Percentiles rank a stretch among this genome's conserved stretches.
These are phyloP conservation scores for Agrochola lychnidis DNA, from an alignment of 2,888 invertebrate genomes.

Conservation along the genomic window DNA sequence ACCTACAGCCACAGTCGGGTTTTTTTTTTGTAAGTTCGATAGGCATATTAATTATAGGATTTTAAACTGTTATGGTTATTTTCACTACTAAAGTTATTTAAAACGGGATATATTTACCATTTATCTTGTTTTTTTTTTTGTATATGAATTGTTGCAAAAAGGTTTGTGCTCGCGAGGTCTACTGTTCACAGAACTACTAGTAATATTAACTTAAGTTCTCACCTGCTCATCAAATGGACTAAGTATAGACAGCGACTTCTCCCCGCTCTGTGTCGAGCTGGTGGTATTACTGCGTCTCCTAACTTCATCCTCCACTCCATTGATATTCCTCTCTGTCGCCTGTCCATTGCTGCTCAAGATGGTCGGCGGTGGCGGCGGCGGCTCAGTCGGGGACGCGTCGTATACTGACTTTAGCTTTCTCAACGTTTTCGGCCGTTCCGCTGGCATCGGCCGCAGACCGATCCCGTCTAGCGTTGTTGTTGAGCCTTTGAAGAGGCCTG, in stretches of 20 bases:
- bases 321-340: conserved; percentile 78
- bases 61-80: no score
- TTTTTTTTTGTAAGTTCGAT: no score
- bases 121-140: no score
- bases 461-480: conserved; percentile 92
- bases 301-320: conserved; percentile 89
- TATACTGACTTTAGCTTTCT: conserved; percentile 94
- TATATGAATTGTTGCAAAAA: no score
- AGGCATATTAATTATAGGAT: no score
- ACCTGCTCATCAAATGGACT: conserved; percentile 96
- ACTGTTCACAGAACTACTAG: no score
- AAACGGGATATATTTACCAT: no score
- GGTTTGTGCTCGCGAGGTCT: no score
- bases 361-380: conserved; percentile 73
- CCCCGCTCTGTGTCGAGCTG: conserved; percentile 85
- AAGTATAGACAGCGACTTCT: conserved; percentile 91
- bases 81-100: no score
- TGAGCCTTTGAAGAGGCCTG: conserved; percentile 96
- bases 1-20: no score
- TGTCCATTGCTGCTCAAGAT: conserved; percentile 86
- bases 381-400: conserved; percentile 89
- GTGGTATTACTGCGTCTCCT: conserved; percentile 85
- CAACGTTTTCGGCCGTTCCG: conserved; percentile 94
- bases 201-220: conserved; percentile 33
- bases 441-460: conserved; percentile 91